Evolutionary conservation across 1,140 invertebrate genomes (phyloP).

Genomic region (Drosophila asahinai): DNA sequence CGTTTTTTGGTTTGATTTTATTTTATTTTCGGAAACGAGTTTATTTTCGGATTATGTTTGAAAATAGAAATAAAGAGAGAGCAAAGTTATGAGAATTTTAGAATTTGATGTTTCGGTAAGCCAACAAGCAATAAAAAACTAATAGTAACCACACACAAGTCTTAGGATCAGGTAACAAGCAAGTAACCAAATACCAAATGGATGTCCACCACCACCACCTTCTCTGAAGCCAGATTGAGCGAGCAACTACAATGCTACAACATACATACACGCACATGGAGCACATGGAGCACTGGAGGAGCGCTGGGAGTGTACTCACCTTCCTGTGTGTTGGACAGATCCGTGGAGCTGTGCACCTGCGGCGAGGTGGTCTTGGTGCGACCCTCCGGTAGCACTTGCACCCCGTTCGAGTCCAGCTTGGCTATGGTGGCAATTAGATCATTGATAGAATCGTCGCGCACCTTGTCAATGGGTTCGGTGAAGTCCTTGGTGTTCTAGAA

Average conservation of each 20-base stretch:
- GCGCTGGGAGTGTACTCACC: constrained; percentile 55
- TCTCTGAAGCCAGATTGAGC: background rate
- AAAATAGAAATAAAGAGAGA: constrained; percentile 85
- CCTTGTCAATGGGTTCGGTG: constrained; percentile 88
- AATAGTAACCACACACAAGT: constrained; percentile 15
- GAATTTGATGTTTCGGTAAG: constrained; percentile 39
- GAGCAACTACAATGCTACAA: constrained; percentile 33
- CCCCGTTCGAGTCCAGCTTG: constrained; percentile 93
- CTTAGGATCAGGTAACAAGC: constrained; percentile 13
- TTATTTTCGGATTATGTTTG: constrained; percentile 57
- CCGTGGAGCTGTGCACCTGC: constrained; percentile 88
- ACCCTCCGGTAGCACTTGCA: constrained; percentile 88
- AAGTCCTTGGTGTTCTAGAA: constrained; percentile 85
- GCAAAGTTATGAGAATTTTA: constrained; percentile 81
- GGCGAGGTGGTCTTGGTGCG: constrained; percentile 86
- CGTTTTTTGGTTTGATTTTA: constrained; percentile 50
- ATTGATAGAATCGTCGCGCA: constrained; percentile 93
- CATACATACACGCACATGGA: constrained; percentile 38
- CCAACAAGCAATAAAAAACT: constrained; percentile 28
- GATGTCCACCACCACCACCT: constrained; percentile 14
- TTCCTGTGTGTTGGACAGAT: constrained; percentile 85
- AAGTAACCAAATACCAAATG: constrained; percentile 3
- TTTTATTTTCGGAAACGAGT: constrained; percentile 50
- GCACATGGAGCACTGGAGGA: constrained; percentile 21
- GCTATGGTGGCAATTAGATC: constrained; percentile 94